Evolutionary conservation across 2,797 vertebrate species (phyloP).

Genomic region (Alca torda): DNA sequence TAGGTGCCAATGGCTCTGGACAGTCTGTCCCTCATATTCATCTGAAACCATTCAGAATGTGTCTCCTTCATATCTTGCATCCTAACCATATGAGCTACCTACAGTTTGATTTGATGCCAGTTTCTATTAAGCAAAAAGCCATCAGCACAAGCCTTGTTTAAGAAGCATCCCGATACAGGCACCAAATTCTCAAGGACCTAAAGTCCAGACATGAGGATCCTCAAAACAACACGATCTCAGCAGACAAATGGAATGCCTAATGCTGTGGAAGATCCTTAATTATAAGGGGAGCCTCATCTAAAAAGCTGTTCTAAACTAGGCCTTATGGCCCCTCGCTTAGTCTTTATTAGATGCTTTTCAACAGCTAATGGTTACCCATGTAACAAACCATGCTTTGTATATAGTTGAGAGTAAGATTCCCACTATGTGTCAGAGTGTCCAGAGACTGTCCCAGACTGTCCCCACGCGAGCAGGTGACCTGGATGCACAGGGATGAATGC

Average conservation of each 20-base stretch:
- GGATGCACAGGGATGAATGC: not conserved
- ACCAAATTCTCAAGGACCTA: not conserved
- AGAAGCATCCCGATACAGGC: fast-evolving
- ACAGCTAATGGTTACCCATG: not conserved
- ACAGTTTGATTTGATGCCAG: fast-evolving
- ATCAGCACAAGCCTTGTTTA: not conserved
- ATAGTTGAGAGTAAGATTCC: not conserved
- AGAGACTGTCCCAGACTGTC: not conserved
- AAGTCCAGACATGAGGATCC: not conserved
- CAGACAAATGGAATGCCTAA: not conserved
- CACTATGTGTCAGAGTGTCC: not conserved
- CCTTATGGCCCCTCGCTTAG: not conserved
- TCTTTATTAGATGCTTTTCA: not conserved
- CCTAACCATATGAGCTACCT: not conserved
- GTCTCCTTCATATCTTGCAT: not conserved
- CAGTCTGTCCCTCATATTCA: not conserved
- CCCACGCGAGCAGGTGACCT: not conserved
- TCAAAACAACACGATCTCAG: not conserved
- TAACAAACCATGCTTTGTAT: not conserved
- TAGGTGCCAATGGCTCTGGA: not conserved
- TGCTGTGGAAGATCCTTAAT: not conserved
- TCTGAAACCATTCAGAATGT: not conserved
- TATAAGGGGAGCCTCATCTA: not conserved
- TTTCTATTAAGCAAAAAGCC: not conserved
- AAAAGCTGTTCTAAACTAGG: not conserved